phyloP scores from a whole-genome alignment of 2,797 vertebrate species.

The Gobio occitaniae region DNA sequence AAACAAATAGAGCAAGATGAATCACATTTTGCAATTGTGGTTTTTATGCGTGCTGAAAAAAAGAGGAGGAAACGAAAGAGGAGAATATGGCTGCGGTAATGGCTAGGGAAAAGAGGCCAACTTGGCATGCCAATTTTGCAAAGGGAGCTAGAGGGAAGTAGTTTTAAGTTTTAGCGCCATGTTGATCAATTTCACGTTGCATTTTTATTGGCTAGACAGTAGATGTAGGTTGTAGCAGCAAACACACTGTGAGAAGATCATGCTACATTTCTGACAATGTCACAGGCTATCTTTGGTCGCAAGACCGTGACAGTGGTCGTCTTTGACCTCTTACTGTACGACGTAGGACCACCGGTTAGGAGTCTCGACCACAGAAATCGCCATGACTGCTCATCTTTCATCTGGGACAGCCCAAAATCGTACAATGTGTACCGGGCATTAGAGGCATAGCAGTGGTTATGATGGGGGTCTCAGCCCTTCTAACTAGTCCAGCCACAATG shows the following conservation, averaged over 20 bases:
- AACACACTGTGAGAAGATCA: neutral
- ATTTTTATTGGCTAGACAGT: no score
- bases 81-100: no score
- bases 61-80: no score
- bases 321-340: neutral
- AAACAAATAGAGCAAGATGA: neutral
- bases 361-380: neutral
- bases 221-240: neutral
- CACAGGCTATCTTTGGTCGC: neutral
- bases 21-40: no score
- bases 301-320: neutral
- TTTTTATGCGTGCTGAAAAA: no score
- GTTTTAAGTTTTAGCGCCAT: neutral
- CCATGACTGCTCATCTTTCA: neutral
- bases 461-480: neutral
- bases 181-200: neutral
- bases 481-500: neutral
- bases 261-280: neutral
- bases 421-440: constrained; percentile 37
- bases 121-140: neutral
- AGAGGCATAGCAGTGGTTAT: constrained; percentile 26
- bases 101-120: neutral
- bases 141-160: neutral
- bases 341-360: neutral
- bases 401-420: neutral